Base-by-base conservation (phyloP, 2,888 invertebrate species). In the Drosophila ochracea region DNA sequence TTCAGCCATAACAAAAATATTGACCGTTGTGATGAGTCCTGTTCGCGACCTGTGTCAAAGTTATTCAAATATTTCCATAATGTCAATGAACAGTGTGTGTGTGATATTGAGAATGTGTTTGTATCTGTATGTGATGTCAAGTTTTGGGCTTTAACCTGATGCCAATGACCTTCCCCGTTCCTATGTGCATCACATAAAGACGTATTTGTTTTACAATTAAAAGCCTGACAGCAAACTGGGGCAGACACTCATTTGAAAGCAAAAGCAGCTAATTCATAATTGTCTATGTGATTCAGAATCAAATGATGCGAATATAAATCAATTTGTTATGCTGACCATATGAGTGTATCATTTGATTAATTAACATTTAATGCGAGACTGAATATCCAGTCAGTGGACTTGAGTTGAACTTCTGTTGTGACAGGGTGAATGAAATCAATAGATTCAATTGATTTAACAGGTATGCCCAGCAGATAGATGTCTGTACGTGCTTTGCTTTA, bases 131-230 rank as follows among this genome's bases (percentile, higher is more conserved):
- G 25, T 4, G 28, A 33, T 39, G 53, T 21, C 25, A 35, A 71
- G 71, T 62, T 58, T 39, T 37, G 61, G 16, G 16, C 4, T 16
- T 35, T 35, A 31, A 21, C 30, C 49, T 57, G 39, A 57, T 64
- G 79, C n/a, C 80, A 75, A 35, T 79, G 72, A 80, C 61, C 78
- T 54, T 39, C 19, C 21, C 33, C 28, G 21, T 25, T 31, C 21
- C 30, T 28, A 9, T 47, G 16, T 33, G 31, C 13, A 30, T 28
- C 28, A 41, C 41, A 11, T 43, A n/a, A 57, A 61, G 33, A 54
- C 49, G n/a, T 47, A 49, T 55, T 61, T 64, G 25, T 43, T 47
- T 28, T 52, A 39, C 53, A 80, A 76, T 71, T 71, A 68, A 59
- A 59, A 55, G 61, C 61, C 50, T 28, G n/a, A 21, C 6, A 43